phyloP scores from a whole-genome alignment of 2,888 invertebrate species.

The Sussaba pulchella region DNA sequence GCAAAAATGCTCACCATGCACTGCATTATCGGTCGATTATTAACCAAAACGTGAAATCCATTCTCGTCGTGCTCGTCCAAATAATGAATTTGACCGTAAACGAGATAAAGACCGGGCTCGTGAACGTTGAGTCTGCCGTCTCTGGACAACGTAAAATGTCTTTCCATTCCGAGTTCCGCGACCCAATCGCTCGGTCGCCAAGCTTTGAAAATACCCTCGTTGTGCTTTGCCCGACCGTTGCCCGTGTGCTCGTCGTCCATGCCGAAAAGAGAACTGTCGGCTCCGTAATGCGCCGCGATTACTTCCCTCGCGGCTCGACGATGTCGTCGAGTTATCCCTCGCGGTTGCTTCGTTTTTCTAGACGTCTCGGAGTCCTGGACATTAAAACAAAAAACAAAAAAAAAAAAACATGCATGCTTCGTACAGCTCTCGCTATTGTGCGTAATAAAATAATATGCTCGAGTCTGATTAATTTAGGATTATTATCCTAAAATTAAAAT shows the following conservation, averaged over 20 bases:
- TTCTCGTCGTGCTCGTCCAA: constrained; percentile 91
- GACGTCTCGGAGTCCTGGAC: constrained; percentile 37
- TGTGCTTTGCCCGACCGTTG: constrained; percentile 88
- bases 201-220: constrained; percentile 87
- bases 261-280: constrained; percentile 75
- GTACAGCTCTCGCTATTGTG: background rate
- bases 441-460: background rate
- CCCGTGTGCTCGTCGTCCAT: constrained; percentile 84
- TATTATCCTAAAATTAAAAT: too few relatives aligned
- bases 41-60: constrained; percentile 89
- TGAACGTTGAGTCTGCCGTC: constrained; percentile 89
- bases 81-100: constrained; percentile 94
- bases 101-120: constrained; percentile 90
- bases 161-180: constrained; percentile 86
- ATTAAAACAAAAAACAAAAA: background rate
- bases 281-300: constrained; percentile 78
- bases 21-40: constrained; percentile 88
- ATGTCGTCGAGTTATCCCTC: constrained; percentile 73
- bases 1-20: constrained; percentile 85
- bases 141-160: constrained; percentile 86
- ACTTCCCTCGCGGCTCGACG: constrained; percentile 73
- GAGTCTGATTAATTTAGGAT: too few relatives aligned
- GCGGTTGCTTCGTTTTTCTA: constrained; percentile 53
- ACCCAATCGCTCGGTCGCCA: constrained; percentile 90
- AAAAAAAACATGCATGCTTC: background rate